Percentiles rank a stretch among this genome's conserved stretches.
Conservation (phyloP, 2,797 vertebrate species). For the Intellagama lesueurii region DNA sequence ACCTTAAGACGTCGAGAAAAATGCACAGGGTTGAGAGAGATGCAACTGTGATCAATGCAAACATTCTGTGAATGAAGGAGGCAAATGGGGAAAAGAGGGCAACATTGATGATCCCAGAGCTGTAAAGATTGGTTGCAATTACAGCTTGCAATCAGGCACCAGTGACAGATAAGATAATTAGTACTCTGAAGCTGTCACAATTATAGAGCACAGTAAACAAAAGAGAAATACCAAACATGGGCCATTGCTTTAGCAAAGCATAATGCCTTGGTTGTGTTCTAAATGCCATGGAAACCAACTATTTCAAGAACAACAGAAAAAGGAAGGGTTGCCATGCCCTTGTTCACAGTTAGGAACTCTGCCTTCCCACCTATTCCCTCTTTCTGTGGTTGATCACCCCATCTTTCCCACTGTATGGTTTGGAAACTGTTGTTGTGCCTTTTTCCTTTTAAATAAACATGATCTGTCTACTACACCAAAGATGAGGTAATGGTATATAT, state of each 20-base stretch:
- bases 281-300: not conserved
- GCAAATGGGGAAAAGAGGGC: not conserved
- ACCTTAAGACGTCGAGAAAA: not conserved
- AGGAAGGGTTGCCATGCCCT: not conserved
- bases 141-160: slow-evolving; percentile 6
- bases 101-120: not conserved
- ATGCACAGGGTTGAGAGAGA: not conserved
- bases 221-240: not conserved
- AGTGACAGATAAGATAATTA: slow-evolving; percentile 21
- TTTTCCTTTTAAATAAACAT: not conserved
- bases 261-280: accelerated
- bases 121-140: not conserved
- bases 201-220: slow-evolving; percentile 6
- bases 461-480: not conserved
- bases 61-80: not conserved
- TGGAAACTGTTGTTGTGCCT: not conserved
- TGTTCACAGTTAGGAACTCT: not conserved
- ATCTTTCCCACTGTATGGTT: not conserved
- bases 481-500: no score
- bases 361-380: not conserved
- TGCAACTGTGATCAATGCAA: not conserved
- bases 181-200: slow-evolving; percentile 8
- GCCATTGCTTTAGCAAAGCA: accelerated
- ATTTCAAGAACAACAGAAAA: not conserved
- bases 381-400: not conserved